These are phyloP conservation scores for Leptopilina boulardi DNA, from an alignment of 1,140 invertebrate species.

Conservation along the genomic window DNA sequence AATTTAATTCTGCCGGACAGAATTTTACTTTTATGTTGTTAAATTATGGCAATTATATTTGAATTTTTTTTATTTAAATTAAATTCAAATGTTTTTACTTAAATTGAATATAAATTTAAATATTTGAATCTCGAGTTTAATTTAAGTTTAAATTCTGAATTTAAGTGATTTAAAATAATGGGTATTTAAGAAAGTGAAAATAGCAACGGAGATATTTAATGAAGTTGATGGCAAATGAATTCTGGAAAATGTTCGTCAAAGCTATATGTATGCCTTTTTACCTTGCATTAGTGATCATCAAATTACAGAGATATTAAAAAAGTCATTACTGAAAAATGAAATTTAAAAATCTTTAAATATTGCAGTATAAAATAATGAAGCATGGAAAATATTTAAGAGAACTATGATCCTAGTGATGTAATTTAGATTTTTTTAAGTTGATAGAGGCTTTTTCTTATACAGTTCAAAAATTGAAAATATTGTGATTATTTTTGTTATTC, in stretches of 20 bases:
- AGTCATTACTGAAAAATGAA: not conserved
- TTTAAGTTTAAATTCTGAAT: too few species aligned
- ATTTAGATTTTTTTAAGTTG: not conserved
- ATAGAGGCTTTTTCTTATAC: not conserved
- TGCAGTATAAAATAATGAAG: not conserved
- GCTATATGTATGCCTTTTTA: conserved; percentile 42
- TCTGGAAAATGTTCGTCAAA: not conserved
- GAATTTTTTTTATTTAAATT: too few species aligned
- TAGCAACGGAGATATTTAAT: not conserved
- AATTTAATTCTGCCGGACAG: too few species aligned
- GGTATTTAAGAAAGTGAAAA: too few species aligned
- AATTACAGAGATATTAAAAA: not conserved
- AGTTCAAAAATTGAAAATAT: not conserved
- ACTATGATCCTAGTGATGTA: not conserved
- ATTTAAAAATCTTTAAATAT: conserved; percentile 22
- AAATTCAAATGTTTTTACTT: not conserved
- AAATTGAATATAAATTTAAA: too few species aligned
- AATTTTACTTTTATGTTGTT: too few species aligned
- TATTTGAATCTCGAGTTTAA: too few species aligned
- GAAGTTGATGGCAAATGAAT: not conserved
- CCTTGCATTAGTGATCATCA: conserved; percentile 40
- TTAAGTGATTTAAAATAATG: too few species aligned
- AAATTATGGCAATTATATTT: too few species aligned
- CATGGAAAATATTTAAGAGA: not conserved
- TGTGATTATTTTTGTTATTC: not conserved